Conservation (phyloP, 2,113 vertebrate genomes). For the Sylvietta virens region DNA sequence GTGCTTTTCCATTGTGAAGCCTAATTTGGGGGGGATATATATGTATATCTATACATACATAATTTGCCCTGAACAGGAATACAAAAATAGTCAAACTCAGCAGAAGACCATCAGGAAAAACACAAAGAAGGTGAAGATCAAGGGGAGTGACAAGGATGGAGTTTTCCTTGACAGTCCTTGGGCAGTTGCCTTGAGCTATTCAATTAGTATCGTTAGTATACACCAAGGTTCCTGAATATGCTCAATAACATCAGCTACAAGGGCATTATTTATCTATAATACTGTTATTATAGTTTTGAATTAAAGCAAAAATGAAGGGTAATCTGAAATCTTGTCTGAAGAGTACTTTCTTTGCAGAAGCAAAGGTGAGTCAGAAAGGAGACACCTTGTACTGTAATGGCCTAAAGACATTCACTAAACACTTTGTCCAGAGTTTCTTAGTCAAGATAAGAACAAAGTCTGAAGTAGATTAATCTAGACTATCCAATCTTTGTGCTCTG, state of each 20-base stretch:
- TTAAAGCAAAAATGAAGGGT: background rate
- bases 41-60: rapidly evolving
- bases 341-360: background rate
- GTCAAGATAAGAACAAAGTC: background rate
- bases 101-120: background rate
- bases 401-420: background rate
- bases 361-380: background rate
- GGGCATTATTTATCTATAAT: background rate
- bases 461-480: background rate
- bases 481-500: background rate
- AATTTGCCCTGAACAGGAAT: background rate
- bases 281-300: background rate
- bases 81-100: background rate
- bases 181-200: background rate
- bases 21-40: background rate
- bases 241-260: background rate
- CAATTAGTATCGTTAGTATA: background rate
- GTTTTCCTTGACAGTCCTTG: background rate
- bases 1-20: background rate
- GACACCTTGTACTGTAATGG: background rate
- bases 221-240: background rate
- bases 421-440: background rate
- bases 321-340: background rate
- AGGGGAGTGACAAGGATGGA: background rate
- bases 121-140: background rate